Evolutionary conservation across 2,113 vertebrate species (phyloP), one percentile per base, ranked within the genome.

Genomic region (Prietella phreatophila): DNA sequence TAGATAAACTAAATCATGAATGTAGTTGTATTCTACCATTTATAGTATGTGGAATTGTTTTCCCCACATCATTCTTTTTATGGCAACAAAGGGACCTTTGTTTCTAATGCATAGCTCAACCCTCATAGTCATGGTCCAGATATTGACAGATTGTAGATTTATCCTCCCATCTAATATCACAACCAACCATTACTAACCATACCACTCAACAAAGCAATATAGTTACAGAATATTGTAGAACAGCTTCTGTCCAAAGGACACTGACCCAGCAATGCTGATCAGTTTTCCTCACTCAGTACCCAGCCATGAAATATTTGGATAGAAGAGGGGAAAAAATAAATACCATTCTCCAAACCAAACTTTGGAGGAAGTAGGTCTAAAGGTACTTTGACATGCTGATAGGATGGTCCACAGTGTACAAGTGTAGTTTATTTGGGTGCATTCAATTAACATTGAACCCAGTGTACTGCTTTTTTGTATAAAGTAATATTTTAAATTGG

Each of bases 211-310:
- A 47, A 76, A 76, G 39, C 39, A 76, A 25, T 76, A 42, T 10
- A 27, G 63, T n/a, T 67, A 71, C 67, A 91, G 22, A 96, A 93
- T 93, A 95, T 96, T 81, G 39, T 88, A n/a, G 90, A 88, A 78
- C 95, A 96, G 8, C 53, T 91, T 17, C 84, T 85, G 9, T 92
- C 94, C 86, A 91, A 91, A 1, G 91, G 85, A 91, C 96, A 97
- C 84, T 95, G 94, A 4, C 95, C 96, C 69, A 96, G 92, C 61
- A 92, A 14, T 1, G 95, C 95, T 10, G 95, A 94, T 5, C 89
- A 85, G 76, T 96, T 96, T 78, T 83, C 91, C 63, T 90, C 42
- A n/a, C 87, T 85, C 89, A 92, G 86, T 19, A 58, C 90, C 27
- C 91, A 76, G 17, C 95, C 94, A 80, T 94, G 91, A 88, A 97